phyloP scores from a whole-genome alignment of 2,888 invertebrate genomes.

The Mantis religiosa region DNA sequence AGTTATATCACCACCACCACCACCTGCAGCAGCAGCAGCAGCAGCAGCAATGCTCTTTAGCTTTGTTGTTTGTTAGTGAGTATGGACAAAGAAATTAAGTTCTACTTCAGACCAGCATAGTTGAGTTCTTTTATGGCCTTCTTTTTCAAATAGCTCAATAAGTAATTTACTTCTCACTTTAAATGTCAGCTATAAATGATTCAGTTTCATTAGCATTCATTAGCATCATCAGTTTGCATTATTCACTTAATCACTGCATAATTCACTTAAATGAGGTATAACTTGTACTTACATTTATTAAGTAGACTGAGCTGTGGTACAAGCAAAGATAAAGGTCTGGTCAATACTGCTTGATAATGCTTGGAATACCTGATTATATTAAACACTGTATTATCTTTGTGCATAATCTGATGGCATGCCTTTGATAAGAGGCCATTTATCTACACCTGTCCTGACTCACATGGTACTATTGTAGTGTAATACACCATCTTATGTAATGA shows the following conservation, averaged over 20 bases:
- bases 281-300: not conserved
- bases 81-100: too few species aligned
- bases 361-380: not conserved
- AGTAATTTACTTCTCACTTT: too few species aligned
- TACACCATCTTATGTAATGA: not conserved
- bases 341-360: not conserved
- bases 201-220: not conserved
- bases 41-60: too few species aligned
- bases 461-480: not conserved
- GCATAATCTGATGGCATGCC: not conserved
- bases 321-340: not conserved
- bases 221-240: too few species aligned
- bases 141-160: not conserved
- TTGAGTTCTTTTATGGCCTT: not conserved
- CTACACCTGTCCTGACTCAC: not conserved
- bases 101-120: too few species aligned
- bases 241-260: not conserved
- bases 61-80: too few species aligned
- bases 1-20: too few species aligned
- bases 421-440: not conserved
- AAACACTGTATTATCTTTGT: not conserved
- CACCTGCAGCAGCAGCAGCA: too few species aligned
- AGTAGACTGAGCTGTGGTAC: not conserved
- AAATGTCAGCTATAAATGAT: not conserved
- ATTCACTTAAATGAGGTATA: not conserved